These are phyloP conservation scores for Syrrhaptes paradoxus DNA, from an alignment of 2,113 vertebrate genomes.

Conservation along the genomic window DNA sequence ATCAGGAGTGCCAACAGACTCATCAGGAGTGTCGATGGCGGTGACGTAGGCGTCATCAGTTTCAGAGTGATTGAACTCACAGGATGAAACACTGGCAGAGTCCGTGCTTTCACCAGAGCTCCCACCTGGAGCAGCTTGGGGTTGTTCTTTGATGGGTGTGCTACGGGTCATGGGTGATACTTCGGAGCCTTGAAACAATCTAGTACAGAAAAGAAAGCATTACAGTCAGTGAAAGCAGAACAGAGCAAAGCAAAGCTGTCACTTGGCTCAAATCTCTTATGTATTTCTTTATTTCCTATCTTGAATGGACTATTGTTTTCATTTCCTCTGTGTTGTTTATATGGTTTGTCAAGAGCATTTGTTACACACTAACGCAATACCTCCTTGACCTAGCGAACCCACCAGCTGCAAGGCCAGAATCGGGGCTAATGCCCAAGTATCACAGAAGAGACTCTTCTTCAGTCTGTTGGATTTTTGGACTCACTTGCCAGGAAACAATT, in stretches of 20 bases:
- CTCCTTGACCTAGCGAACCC: background rate
- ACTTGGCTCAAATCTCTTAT: background rate
- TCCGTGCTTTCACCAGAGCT: slow-evolving; percentile 93
- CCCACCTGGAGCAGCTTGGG: slow-evolving; percentile 81
- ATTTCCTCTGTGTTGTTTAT: background rate
- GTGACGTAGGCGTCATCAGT: slow-evolving; percentile 74
- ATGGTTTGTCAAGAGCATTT: background rate
- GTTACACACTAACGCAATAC: background rate
- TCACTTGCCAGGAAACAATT: background rate
- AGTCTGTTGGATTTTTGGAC: background rate
- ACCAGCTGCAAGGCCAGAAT: background rate
- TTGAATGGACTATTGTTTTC: background rate
- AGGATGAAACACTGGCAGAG: slow-evolving; percentile 91
- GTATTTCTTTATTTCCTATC: background rate
- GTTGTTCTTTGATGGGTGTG: slow-evolving; percentile 84
- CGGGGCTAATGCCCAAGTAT: background rate
- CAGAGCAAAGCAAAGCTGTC: background rate
- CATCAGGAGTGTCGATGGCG: slow-evolving; percentile 72
- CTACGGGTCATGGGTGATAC: slow-evolving; percentile 70
- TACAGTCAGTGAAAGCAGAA: background rate
- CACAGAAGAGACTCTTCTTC: background rate
- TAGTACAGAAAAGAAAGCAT: background rate
- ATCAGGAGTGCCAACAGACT: slow-evolving; percentile 58
- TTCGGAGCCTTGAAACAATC: slow-evolving; percentile 87
- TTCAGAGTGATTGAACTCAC: slow-evolving; percentile 88